These are phyloP conservation scores for Eudemis profundana DNA, from an alignment of 2,888 invertebrate species.

Conservation along the genomic window DNA sequence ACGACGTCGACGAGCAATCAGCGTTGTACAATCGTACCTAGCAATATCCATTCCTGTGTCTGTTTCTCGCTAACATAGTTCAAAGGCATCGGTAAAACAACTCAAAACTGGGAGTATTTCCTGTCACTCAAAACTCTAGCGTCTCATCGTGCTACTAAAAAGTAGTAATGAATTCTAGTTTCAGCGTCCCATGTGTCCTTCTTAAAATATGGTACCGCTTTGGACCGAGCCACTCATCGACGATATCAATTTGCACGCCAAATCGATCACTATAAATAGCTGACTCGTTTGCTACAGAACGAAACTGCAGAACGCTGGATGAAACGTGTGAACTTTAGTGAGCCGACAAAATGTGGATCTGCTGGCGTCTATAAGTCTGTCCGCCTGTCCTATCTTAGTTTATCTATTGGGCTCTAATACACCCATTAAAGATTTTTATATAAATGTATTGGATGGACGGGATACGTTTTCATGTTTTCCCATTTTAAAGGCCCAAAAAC, in stretches of 20 bases:
- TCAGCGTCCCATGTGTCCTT: background rate
- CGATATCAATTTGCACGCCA: conserved; percentile 71
- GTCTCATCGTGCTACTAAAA: background rate
- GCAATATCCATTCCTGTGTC: background rate
- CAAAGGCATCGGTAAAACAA: conserved; percentile 8
- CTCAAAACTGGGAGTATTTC: conserved; percentile 5
- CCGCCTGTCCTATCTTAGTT: too few relatives aligned
- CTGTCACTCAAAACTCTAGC: conserved; percentile 2
- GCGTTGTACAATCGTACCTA: background rate
- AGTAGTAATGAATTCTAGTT: background rate
- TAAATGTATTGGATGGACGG: too few relatives aligned
- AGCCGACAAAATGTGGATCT: too few relatives aligned
- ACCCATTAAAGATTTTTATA: too few relatives aligned
- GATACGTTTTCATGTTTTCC: too few relatives aligned
- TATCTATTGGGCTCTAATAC: too few relatives aligned
- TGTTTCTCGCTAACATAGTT: background rate
- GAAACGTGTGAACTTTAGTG: too few relatives aligned
- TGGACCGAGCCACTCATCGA: conserved; percentile 54
- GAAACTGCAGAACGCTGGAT: conserved; percentile 43
- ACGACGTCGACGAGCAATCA: background rate
- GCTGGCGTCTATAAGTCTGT: too few relatives aligned
- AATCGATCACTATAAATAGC: conserved; percentile 80
- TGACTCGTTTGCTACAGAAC: conserved; percentile 51
- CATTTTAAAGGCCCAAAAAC: too few relatives aligned
- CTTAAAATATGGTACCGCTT: background rate